A percentile compares a stretch with the other conserved stretches of the same genome.
Evolutionary conservation across 2,113 vertebrate species (phyloP).

Genomic region (Bettongia penicillata): DNA sequence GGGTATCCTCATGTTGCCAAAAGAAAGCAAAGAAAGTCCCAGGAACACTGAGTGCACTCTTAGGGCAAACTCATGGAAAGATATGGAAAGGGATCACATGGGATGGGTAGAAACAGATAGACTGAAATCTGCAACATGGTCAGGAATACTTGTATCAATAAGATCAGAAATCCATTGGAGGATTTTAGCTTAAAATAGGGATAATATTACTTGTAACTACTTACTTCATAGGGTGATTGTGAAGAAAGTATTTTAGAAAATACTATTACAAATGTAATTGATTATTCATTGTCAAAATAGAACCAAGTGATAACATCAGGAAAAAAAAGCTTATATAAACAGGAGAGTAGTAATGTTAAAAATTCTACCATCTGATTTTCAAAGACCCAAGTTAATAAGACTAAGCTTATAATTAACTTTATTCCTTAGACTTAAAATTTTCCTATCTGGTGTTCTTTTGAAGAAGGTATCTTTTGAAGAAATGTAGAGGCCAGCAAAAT

Average conservation of each 20-base stretch:
- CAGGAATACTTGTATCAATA: neutral
- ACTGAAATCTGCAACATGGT: neutral
- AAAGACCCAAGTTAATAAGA: too few species aligned
- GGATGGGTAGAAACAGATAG: neutral
- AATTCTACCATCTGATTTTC: neutral
- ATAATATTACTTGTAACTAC: neutral
- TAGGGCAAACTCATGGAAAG: neutral
- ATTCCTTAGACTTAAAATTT: too few species aligned
- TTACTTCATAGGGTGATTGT: neutral
- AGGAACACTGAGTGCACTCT: too few species aligned
- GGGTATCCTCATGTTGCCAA: neutral
- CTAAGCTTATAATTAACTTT: too few species aligned
- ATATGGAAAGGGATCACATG: neutral
- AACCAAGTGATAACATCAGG: neutral
- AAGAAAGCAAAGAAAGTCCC: neutral
- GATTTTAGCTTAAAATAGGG: neutral
- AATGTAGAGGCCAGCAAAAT: neutral
- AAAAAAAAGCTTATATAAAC: neutral
- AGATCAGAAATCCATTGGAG: neutral
- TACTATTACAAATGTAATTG: neutral
- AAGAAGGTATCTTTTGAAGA: too few species aligned
- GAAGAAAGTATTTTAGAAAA: neutral
- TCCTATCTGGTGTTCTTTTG: too few species aligned
- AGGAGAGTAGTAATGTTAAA: neutral
- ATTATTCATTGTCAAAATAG: neutral